Evolutionary conservation across 2,113 vertebrate genomes (phyloP), one percentile per base, ranked within the genome.

Genomic region (Lanius ludovicianus): DNA sequence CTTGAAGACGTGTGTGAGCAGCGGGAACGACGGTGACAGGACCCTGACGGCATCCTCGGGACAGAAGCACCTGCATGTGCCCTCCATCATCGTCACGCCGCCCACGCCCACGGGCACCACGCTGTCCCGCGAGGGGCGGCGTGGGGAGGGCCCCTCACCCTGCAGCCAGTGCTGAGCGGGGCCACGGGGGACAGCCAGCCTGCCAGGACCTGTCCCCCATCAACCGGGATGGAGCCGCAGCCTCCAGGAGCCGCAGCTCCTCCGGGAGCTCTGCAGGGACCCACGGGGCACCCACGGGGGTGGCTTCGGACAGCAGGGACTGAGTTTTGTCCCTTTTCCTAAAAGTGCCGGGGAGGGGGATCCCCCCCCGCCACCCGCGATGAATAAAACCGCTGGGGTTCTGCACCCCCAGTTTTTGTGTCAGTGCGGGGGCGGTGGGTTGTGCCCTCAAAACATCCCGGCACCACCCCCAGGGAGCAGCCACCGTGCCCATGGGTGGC

Each of bases 81-180:
- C 98, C 33, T 87, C 98, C 96, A 98, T 98, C 89, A 97, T 98
- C 55, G 91, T 98, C 89, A 98, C 98, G 0, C 98, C 98, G 0
- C 98, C 98, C 6, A 98, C 98, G 0, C 98, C 98, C 62, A 98
- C 98, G 0, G 97, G 97, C 2, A 59, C 93, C 47, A 11, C 21
- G 22, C 96, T 97, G 77, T 37, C 94, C 5, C 89, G 97, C 3
- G 96, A 97, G 37, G 13, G 65, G 3, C 63, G 94, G 37, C 84
- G 42, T 4, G 74, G 21, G 4, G 96, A 89, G 83, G 92, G 89
- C 56, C 44, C 89, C 3, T n/a, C 75, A 0, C 65, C 49, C 0
- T 35, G 47, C 49, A 42, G 35, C 83, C 65, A 9, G 70, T 62
- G 91, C 93, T 95, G 53, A 92, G 81, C 3, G 3, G 20, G 42